Evolutionary conservation across 2,797 vertebrate species (phyloP), one percentile per base, ranked within the genome.

Genomic region (Enteromius argenteus): DNA sequence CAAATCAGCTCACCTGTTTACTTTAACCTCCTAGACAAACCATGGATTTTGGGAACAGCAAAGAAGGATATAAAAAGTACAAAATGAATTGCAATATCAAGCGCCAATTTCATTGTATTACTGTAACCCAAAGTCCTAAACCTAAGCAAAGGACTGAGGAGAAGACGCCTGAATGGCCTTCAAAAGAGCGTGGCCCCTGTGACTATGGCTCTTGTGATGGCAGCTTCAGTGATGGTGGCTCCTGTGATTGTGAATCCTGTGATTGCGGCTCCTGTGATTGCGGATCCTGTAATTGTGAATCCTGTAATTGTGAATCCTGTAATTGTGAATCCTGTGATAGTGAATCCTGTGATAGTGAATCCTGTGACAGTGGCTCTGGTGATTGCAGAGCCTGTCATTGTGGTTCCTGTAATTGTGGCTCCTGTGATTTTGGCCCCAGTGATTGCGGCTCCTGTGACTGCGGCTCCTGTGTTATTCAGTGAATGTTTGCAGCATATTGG

Each of bases 371-470:
- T 27, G 27, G 27, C 27, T 27, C 27, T 27, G 27, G 27, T 27
- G 27, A 27, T 27, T 1, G 11, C 0, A 23, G 2, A 23, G 0
- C 27, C 4, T 56, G 53, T 13, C 23, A 60, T 62, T 30, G 23
- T 0, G 58, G 13, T 2, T 1, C 23, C 5, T 30, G 60, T 7
- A 27, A 64, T 32, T 64, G 27, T 0, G 60, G 1, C 14, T 0
- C 14, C 2, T 32, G 60, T 3, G 60, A 64, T 32, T 64, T 27
- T 0, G 60, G 60, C 2, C 0, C 60, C 27, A 17, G 60, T 3
- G 60, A 32, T 7, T 64, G 58, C 1, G 13, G 58, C 11, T 5
- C 58, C 4, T 60, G 58, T 14, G 58, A 60, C 14, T 62, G 27
- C 27, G 1, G 27, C 27, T 27, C 27, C 27, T 27, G 27, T 27